These are phyloP conservation scores for Bicyclus anynana DNA, from an alignment of 1,140 invertebrate genomes.

Conservation along the genomic window DNA sequence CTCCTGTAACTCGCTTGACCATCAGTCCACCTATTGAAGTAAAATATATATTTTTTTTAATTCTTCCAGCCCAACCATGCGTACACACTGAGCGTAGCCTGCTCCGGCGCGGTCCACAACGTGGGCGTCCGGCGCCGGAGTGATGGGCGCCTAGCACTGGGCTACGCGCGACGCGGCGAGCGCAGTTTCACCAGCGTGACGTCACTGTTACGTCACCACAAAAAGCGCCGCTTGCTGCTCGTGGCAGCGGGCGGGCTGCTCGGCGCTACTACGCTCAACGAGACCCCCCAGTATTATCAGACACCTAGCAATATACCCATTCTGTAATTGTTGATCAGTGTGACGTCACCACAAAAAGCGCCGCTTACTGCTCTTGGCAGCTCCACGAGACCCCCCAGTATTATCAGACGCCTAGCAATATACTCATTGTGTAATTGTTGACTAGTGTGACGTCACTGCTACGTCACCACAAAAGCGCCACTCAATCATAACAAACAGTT, in stretches of 20 bases:
- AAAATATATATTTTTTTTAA: background rate
- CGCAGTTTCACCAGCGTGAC: conserved; percentile 58
- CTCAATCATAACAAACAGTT: too few species aligned
- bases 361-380: conserved; percentile 53
- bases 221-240: conserved; percentile 50
- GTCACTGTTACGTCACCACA: conserved; percentile 64
- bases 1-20: too few species aligned
- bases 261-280: conserved; percentile 54
- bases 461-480: conserved; percentile 40
- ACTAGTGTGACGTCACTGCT: too few species aligned
- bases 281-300: conserved; percentile 60
- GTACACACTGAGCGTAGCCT: conserved; percentile 65
- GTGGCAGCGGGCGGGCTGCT: conserved; percentile 54
- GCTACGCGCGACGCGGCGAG: conserved; percentile 56
- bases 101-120: conserved; percentile 64
- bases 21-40: too few species aligned
- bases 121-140: conserved; percentile 59
- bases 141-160: conserved; percentile 63
- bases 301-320: conserved; percentile 48
- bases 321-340: background rate
- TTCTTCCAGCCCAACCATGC: conserved; percentile 60
- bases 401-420: conserved; percentile 54
- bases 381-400: conserved; percentile 57
- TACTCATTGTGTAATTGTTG: conserved; percentile 25
- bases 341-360: conserved; percentile 19